Evolutionary conservation across 2,113 vertebrate species (phyloP).

Genomic region (Hypanus sabinus): DNA sequence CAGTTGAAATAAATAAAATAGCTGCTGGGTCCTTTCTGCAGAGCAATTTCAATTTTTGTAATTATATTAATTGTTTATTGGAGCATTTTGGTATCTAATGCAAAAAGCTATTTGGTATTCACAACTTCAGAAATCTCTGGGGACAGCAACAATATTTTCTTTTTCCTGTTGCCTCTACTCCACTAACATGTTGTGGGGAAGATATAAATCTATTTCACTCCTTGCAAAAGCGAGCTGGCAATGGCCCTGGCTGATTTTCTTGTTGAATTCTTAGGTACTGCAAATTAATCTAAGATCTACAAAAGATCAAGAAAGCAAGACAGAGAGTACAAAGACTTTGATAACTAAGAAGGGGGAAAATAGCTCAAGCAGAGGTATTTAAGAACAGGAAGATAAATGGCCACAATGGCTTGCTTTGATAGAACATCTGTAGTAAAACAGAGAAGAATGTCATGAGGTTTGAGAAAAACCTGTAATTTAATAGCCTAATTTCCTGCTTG

Average conservation of each 20-base stretch:
- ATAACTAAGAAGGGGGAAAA: slow-evolving; percentile 50
- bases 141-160: neutral
- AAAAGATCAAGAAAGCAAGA: slow-evolving; percentile 63
- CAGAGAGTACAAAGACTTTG: slow-evolving; percentile 59
- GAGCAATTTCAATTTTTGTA: slow-evolving; percentile 4
- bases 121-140: slow-evolving; percentile 42
- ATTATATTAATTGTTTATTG: slow-evolving; percentile 11
- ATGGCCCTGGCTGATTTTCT: slow-evolving; percentile 82
- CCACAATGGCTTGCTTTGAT: slow-evolving; percentile 80
- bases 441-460: slow-evolving; percentile 60
- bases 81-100: slow-evolving; percentile 4
- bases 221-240: slow-evolving; percentile 57
- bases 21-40: neutral
- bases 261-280: slow-evolving; percentile 69
- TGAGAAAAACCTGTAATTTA: slow-evolving; percentile 79
- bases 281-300: slow-evolving; percentile 77
- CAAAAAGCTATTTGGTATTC: neutral
- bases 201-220: slow-evolving; percentile 75
- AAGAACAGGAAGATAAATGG: slow-evolving; percentile 80
- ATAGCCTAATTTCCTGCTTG: slow-evolving; percentile 88
- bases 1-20: neutral
- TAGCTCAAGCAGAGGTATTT: slow-evolving; percentile 67
- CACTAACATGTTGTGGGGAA: slow-evolving; percentile 55
- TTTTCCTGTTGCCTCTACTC: slow-evolving; percentile 44
- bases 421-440: slow-evolving; percentile 71